Conservation (phyloP, 2,888 invertebrate species). For the Trichogramma evanescens region DNA sequence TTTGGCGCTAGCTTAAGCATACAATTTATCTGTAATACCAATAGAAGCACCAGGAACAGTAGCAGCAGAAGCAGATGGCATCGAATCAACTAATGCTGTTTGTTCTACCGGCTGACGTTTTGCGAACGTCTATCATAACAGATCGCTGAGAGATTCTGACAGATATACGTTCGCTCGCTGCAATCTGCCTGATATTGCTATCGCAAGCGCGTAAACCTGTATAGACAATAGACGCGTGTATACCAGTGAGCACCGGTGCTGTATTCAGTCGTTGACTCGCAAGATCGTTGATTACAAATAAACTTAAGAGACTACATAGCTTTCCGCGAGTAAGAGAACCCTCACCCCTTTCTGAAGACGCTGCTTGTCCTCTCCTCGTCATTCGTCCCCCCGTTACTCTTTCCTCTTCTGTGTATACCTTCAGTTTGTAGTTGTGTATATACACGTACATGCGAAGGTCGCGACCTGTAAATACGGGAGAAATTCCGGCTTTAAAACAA, state of each 20-base stretch:
- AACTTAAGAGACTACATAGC: constrained; percentile 20
- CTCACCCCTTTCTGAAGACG: background rate
- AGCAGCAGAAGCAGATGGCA: no score
- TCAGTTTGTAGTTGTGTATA: no score
- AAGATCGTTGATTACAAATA: constrained; percentile 35
- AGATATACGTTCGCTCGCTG: background rate
- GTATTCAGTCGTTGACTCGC: constrained; percentile 19
- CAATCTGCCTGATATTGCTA: constrained; percentile 14
- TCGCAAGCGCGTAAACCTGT: background rate
- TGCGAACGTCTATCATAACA: constrained; percentile 5
- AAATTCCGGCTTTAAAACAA: constrained; percentile 8
- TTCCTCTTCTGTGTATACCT: no score
- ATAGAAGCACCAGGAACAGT: background rate
- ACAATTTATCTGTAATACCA: background rate
- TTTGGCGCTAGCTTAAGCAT: background rate
- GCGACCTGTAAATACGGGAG: constrained; percentile 1
- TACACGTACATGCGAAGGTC: background rate
- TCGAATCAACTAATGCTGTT: no score
- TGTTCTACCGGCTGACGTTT: background rate
- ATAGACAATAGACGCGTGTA: background rate
- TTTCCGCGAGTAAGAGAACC: background rate
- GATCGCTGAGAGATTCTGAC: constrained; percentile 1
- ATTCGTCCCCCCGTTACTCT: background rate
- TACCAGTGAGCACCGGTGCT: background rate
- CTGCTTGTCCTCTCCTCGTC: background rate